Evolutionary conservation across 2,888 invertebrate genomes (phyloP), one percentile per base, ranked within the genome.

Genomic region (Odontocerum albicorne): DNA sequence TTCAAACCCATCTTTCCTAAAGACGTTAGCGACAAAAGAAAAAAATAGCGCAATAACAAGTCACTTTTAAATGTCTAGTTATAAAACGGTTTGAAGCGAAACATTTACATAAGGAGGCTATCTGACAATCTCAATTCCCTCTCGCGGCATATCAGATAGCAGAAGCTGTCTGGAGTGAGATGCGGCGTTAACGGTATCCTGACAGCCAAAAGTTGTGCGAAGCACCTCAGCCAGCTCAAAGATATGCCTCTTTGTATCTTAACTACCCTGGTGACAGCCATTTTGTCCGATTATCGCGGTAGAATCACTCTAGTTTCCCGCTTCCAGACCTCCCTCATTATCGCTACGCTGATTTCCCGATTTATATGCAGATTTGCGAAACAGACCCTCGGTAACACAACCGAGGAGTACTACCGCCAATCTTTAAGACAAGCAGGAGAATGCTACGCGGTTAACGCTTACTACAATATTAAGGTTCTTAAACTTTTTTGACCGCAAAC

Each of bases 301-400:
- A 15, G 17, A 44, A 17, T 16, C 19, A 16, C 44, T 44, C 44
- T 40, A 13, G 19, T 17, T 19, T 15, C 43, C 20, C n/a, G n/a
- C n/a, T 12, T 8, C 7, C 38, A 32, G 32, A 20, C 40, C 21
- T 19, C 22, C 71, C 74, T 75, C 72, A 49, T 56, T 57, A 59
- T 71, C 71, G 72, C 73, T 72, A 68, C 72, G 71, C 55, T 60
- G 71, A 72, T 72, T 75, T 35, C 74, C 73, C 77, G 75, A 78
- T 78, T 76, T 77, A 77, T 76, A 77, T 78, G 77, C 75, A 78
- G 75, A 78, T 77, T 74, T 46, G 27, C 44, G 33, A 47, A 44
- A 49, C 43, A 42, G 33, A 12, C 3, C 19, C 38, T 21, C 36
- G 27, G 33, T n/a, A n/a, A n/a, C n/a, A n/a, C n/a, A n/a, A n/a